Base-by-base conservation (phyloP, 1,140 invertebrate species). In the Pseudobourletiella spinata region DNA sequence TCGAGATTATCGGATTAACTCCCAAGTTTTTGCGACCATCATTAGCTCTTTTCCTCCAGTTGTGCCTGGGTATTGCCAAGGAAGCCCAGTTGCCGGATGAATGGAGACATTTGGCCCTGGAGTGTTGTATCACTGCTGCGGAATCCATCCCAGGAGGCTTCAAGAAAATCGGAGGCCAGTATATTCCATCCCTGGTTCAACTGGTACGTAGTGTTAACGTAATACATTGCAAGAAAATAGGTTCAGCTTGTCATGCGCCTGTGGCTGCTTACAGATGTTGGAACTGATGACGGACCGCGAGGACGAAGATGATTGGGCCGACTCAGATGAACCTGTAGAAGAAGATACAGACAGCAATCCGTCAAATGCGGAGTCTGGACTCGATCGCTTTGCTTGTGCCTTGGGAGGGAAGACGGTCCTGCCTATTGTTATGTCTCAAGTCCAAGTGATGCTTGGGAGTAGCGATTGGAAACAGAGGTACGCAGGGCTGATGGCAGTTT, bases 201-300 rank as follows among this genome's bases (percentile, higher is more conserved):
- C 18, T 66, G 59, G 64, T 72, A 44, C 32, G 16, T 16, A 8
- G 32, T 39, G 32, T 39, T 8, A n/a, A 39, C 32, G n/a, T 39
- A 11, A 39, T 11, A 39, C n/a, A 39, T 28, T 14, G n/a, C n/a
- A 14, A 25, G 51, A 11, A 28, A 8, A 11, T 63, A 16, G 32
- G 59, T 71, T 55, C 35, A 60, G 11, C 8, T 54, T 26, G 6
- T n/a, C 6, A 54, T 26, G 29, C 48, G 18, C 2, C 11, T 57
- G 24, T 39, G n/a, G 8, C 8, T 39, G n/a, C 44, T 86, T 88
- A 0, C 79, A 91, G 57, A 83, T 96, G 57, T 76, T 99, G 44
- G 84, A 87, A 72, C 89, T 98, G 86, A 98, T 99, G 95, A 91
- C 94, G 14, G 93, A 98, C 72, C 76, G 99, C 42, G 95, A 98